These are phyloP conservation scores for Melanaphis sacchari DNA, from an alignment of 1,140 invertebrate species.

Conservation along the genomic window DNA sequence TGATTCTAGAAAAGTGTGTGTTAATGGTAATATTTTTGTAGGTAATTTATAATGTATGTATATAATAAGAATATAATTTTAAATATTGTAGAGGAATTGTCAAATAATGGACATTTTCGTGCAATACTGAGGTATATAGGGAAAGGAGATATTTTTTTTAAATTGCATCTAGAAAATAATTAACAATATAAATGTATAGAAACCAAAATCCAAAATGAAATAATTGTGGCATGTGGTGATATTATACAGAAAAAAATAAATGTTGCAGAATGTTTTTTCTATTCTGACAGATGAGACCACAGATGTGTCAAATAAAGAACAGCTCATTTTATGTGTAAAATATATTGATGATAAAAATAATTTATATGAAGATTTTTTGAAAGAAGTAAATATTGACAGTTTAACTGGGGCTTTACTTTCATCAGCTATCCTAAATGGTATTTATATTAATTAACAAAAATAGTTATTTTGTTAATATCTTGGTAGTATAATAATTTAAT, in stretches of 20 bases:
- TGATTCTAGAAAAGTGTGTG: background rate
- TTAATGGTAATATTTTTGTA: background rate
- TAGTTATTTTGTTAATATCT: too few species aligned
- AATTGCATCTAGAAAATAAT: background rate
- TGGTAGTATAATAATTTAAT: constrained; percentile 52
- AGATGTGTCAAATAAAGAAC: constrained; percentile 1
- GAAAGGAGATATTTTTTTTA: constrained; percentile 3
- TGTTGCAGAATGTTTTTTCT: background rate
- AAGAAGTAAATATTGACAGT: constrained; percentile 59
- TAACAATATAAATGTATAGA: background rate
- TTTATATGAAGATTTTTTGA: constrained; percentile 59
- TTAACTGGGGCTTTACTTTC: constrained; percentile 56
- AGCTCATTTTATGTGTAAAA: constrained; percentile 47
- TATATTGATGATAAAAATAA: constrained; percentile 41
- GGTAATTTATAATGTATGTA: background rate
- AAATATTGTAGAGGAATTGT: background rate
- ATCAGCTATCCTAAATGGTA: background rate
- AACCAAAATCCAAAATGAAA: constrained; percentile 61
- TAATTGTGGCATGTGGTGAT: background rate
- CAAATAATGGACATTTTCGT: constrained; percentile 19
- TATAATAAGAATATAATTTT: background rate
- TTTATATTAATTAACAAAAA: too few species aligned
- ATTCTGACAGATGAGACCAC: constrained; percentile 4
- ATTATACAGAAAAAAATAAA: constrained; percentile 32
- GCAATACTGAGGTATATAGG: background rate